Base-by-base conservation (phyloP, 2,888 invertebrate genomes). In the Spatulosminthurus flaviceps region DNA sequence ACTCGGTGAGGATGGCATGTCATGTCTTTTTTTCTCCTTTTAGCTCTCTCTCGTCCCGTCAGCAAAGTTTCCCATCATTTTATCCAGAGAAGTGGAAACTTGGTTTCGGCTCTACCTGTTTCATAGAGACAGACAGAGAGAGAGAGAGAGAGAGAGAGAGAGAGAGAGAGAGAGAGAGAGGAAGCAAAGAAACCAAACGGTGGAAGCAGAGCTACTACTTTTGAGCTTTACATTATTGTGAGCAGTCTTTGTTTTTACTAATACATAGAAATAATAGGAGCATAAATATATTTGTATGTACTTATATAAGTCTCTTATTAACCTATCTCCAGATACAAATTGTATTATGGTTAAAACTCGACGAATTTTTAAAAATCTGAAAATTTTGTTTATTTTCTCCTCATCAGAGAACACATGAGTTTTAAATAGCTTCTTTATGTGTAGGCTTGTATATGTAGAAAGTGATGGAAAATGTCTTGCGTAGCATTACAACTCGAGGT, bases 1-100 rank as follows among this genome's bases (percentile, higher is more conserved):
- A 81, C 61, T 77, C 74, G 70, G 71, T 28, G 76, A 76, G 42
- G 67, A 76, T 76, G 76, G 70, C 74, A 73, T 74, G 41, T 64
- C 81, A 70, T 79, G 77, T 74, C 77, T 77, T 81, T 81, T 81
- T 34, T n/a, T n/a, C n/a, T 74, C 80, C 76, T 79, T 71, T 66
- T 28, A 64, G 19, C 34, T 78, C 71, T 64, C 41, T 24, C 64
- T 72, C 74, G 79, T 79, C 79, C 78, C 74, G 79, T 79, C 79
- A 79, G 67, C 34, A 21, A 73, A 66, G 67, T 66, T 79, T 69
- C 61, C 76, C 78, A 81, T 81, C 79, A 79, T 76, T 76, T 78
- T 81, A 67, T 67, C 28, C 80, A 79, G 24, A 77, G 69, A 81
- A 79, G 72, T 81, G 80, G 80, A 81, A 81, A 79, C 19, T 64